Conservation (phyloP, 1,140 invertebrate genomes). For the Pararge aegeria region DNA sequence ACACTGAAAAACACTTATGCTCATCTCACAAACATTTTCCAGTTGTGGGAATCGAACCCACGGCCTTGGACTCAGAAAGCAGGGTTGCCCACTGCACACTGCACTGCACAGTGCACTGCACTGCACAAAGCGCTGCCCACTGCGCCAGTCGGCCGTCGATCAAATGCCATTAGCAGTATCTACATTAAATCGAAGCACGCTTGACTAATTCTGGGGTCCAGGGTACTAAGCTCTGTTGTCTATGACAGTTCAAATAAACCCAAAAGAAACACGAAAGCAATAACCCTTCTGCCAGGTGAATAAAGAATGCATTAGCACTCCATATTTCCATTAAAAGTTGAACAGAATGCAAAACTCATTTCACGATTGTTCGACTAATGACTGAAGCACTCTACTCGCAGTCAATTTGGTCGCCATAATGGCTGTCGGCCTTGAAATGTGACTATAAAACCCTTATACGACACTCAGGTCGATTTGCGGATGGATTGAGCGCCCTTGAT, state of each 20-base stretch:
- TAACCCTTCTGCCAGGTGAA: not conserved
- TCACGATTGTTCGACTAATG: slow-evolving; percentile 37
- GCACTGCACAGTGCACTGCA: too few species aligned
- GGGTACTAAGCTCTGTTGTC: too few species aligned
- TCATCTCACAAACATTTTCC: too few species aligned
- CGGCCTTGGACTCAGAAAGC: too few species aligned
- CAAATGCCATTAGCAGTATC: too few species aligned
- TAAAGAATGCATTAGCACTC: slow-evolving; percentile 5
- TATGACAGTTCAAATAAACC: not conserved
- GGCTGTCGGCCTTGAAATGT: slow-evolving; percentile 48
- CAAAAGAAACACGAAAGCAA: not conserved
- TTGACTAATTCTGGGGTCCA: too few species aligned
- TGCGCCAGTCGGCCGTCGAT: too few species aligned
- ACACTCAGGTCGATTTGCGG: slow-evolving; percentile 49
- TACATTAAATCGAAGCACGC: too few species aligned
- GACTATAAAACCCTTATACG: slow-evolving; percentile 55
- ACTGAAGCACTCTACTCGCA: slow-evolving; percentile 29
- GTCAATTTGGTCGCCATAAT: slow-evolving; percentile 49
- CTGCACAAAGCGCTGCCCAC: too few species aligned
- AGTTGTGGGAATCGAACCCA: too few species aligned
- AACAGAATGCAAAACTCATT: slow-evolving; percentile 28
- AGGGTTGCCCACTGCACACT: too few species aligned
- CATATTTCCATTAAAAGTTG: slow-evolving; percentile 1
- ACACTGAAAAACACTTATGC: too few species aligned
- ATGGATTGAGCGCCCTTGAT: slow-evolving; percentile 38